These are phyloP conservation scores for Selenia dentaria DNA, from an alignment of 2,888 invertebrate genomes.

Conservation along the genomic window DNA sequence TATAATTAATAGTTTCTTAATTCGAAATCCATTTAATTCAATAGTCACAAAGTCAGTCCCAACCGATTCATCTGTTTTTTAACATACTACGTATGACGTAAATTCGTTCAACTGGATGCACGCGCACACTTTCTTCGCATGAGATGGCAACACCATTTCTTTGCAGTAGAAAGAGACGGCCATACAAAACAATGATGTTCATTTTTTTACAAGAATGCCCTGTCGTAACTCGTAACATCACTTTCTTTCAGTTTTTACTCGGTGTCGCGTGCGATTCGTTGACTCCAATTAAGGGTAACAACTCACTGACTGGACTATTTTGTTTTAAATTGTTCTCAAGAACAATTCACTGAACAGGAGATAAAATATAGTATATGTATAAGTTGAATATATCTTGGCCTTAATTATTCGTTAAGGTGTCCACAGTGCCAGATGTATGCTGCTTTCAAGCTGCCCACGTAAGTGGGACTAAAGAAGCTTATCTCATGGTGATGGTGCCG, in stretches of 20 bases:
- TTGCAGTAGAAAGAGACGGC: slow-evolving; percentile 47
- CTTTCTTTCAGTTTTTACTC: slow-evolving; percentile 72
- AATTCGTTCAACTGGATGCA: slow-evolving; percentile 60
- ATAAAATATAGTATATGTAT: too few species aligned
- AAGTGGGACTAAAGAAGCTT: too few species aligned
- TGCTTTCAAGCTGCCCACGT: too few species aligned
- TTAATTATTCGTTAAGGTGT: too few species aligned
- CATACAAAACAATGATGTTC: slow-evolving; percentile 66
- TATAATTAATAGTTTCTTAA: too few species aligned
- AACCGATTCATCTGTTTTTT: slow-evolving; percentile 5
- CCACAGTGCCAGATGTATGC: too few species aligned
- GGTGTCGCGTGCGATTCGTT: slow-evolving; percentile 60
- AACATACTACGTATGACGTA: slow-evolving; percentile 68
- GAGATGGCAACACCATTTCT: slow-evolving; percentile 43
- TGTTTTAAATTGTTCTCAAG: too few species aligned
- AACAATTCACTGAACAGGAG: too few species aligned
- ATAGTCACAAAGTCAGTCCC: too few species aligned
- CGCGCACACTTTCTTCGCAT: slow-evolving; percentile 75
- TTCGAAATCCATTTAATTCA: too few species aligned
- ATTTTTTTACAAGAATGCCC: slow-evolving; percentile 56
- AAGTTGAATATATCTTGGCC: too few species aligned
- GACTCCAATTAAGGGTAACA: slow-evolving; percentile 51
- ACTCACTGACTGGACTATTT: slow-evolving; percentile 21
- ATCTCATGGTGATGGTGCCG: too few species aligned
- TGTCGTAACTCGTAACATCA: slow-evolving; percentile 70